phyloP scores from a whole-genome alignment of 92 coral and sea anemone genomes.

The Parazoanthus atlanticus region DNA sequence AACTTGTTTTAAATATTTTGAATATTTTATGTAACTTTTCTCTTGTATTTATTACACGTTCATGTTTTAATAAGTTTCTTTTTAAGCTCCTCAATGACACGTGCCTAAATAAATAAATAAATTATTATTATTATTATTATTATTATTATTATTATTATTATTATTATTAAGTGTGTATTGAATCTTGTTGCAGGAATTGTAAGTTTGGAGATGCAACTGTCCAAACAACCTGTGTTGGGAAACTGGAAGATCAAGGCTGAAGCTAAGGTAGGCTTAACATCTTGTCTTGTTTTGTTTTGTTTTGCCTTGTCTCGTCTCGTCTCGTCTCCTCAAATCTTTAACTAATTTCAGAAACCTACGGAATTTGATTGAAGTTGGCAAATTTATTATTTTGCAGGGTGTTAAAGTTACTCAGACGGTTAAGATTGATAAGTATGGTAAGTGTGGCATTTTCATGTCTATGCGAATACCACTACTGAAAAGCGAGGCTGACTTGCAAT shows the following conservation, averaged over 20 bases:
- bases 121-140: too few species aligned
- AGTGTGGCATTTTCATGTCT: neutral
- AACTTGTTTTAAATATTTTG: too few species aligned
- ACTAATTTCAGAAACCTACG: neutral
- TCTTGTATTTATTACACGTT: too few species aligned
- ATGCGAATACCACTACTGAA: too few species aligned
- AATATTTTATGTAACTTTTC: too few species aligned
- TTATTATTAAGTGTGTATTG: too few species aligned
- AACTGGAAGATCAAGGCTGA: conserved; percentile 73
- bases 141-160: too few species aligned
- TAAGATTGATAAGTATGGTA: conserved; percentile 91
- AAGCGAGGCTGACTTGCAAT: too few species aligned
- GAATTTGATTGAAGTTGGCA: neutral
- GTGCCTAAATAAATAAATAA: too few species aligned
- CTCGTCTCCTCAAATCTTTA: neutral
- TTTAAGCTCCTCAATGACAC: too few species aligned
- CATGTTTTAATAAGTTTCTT: too few species aligned
- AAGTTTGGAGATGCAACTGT: conserved; percentile 72
- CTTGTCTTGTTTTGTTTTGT: too few species aligned
- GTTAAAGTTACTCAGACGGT: conserved; percentile 46
- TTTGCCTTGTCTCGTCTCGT: neutral
- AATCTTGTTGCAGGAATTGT: neutral
- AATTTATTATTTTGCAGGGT: conserved; percentile 53
- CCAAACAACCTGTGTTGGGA: conserved; percentile 89
- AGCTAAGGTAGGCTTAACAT: conserved; percentile 50